Percentiles rank a stretch among this genome's conserved stretches.
Conservation (phyloP, 2,888 invertebrate species). For the Diaprepes abbreviatus region DNA sequence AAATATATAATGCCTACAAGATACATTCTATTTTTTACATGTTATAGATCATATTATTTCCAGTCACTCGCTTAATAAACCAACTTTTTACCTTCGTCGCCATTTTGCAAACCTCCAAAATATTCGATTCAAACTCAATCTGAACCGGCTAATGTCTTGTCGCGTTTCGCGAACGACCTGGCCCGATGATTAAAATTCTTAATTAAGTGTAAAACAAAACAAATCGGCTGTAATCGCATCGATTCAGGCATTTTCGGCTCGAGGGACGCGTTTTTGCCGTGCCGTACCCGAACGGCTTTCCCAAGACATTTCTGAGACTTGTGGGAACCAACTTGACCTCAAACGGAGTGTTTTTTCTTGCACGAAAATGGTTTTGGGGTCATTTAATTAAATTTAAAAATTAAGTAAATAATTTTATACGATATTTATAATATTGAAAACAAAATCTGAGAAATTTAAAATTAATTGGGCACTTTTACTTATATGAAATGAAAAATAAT, state of each 20-base stretch:
- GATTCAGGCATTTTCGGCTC: slow-evolving; percentile 40
- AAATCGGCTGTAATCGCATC: slow-evolving; percentile 57
- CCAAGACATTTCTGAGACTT: slow-evolving; percentile 40
- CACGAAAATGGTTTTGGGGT: no score
- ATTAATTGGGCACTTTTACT: no score
- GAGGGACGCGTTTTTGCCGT: slow-evolving; percentile 29
- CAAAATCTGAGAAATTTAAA: no score
- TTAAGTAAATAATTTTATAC: no score
- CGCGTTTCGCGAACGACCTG: slow-evolving; percentile 26
- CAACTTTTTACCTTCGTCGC: slow-evolving; percentile 35
- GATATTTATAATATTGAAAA: no score
- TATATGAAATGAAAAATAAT: no score
- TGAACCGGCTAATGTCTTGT: slow-evolving; percentile 43
- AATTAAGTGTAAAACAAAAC: slow-evolving; percentile 58
- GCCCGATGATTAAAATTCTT: slow-evolving; percentile 57
- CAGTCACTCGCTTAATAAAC: slow-evolving; percentile 31
- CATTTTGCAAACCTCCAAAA: slow-evolving; percentile 39
- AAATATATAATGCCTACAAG: no score
- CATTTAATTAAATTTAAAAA: no score
- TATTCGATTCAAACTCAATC: slow-evolving; percentile 43
- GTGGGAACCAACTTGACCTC: slow-evolving; percentile 43
- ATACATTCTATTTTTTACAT: no score
- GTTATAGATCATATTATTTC: no score
- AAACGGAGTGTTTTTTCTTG: no score
- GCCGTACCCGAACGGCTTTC: slow-evolving; percentile 40